Evolutionary conservation across 2,113 vertebrate genomes (phyloP), one percentile per base, ranked within the genome.

Genomic region (Gasterosteus nipponicus): DNA sequence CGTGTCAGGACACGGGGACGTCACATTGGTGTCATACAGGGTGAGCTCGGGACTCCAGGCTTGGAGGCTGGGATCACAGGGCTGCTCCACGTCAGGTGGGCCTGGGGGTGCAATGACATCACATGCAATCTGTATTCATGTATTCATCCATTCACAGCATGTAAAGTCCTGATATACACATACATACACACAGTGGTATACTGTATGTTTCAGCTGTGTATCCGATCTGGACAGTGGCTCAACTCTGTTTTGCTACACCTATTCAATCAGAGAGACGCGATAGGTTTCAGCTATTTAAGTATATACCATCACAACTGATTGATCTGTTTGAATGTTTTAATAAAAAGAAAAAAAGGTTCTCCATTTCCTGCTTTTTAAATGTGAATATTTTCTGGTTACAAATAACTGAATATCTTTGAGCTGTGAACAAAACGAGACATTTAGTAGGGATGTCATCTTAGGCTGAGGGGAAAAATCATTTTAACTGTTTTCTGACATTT

Each of bases 21-120:
- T 97, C 92, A 98, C 96, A 69, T 98, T 99, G 78, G 95, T 95
- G 66, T 98, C 96, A 14, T 96, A 96, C 3, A 99, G 86, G 84
- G 96, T 97, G 3, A 99, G 95, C 84, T 98, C 97, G 0, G 98
- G 98, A 70, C 98, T 99, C 98, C 98, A 99, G 16, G 97, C 95
- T 86, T 96, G 98, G 71, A 99, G 92, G 53, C 97, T 99, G 14
- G 96, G 96, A 77, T 98, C 97, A 16, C 98, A 99, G 2, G 96
- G 94, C 86, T 96, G 96, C 63, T 98, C 96, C 75, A 99, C 98
- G 0, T 99, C 98, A 0, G 98, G 98, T 7, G 96, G 94, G 2
- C 98, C 98, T 99, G 81, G 14, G 14, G 53, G 11, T 75, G 33
- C 53, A 33, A 80, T 3, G 69, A 77, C 70, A 89, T 77, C 56